These are phyloP conservation scores for Gallinago jamesoni DNA, from an alignment of 2,113 vertebrate genomes.

Conservation along the genomic window DNA sequence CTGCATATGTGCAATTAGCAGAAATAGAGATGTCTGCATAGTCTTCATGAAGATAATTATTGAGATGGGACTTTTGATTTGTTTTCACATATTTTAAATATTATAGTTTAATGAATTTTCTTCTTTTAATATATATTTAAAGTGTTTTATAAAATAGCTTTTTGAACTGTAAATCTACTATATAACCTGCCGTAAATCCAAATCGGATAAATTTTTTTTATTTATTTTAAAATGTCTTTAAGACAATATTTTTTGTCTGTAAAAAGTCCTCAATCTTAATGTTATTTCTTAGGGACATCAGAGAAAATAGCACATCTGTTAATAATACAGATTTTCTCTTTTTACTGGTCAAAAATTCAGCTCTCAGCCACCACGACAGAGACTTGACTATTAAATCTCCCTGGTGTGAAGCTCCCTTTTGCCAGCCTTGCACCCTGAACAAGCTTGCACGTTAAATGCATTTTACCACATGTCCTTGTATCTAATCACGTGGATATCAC, in stretches of 20 bases:
- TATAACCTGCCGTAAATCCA: background rate
- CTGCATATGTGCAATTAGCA: background rate
- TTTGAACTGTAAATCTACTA: background rate
- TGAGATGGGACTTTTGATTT: background rate
- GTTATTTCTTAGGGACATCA: background rate
- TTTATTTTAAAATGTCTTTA: background rate
- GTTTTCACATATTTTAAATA: background rate
- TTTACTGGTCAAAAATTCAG: background rate
- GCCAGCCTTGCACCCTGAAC: background rate
- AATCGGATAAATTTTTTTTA: background rate
- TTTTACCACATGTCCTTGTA: background rate
- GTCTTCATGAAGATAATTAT: background rate
- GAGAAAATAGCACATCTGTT: background rate
- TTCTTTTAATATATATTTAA: background rate
- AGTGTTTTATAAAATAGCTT: background rate
- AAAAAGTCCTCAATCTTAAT: background rate
- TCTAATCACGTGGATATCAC: background rate
- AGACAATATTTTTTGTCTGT: background rate
- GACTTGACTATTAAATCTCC: background rate
- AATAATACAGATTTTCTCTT: background rate
- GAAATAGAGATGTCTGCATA: background rate
- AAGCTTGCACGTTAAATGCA: background rate
- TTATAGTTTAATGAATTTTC: background rate
- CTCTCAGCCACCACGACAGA: background rate
- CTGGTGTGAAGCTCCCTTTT: background rate